Base-by-base conservation (phyloP, 2,888 invertebrate species). In the Trachelus iudaicus region DNA sequence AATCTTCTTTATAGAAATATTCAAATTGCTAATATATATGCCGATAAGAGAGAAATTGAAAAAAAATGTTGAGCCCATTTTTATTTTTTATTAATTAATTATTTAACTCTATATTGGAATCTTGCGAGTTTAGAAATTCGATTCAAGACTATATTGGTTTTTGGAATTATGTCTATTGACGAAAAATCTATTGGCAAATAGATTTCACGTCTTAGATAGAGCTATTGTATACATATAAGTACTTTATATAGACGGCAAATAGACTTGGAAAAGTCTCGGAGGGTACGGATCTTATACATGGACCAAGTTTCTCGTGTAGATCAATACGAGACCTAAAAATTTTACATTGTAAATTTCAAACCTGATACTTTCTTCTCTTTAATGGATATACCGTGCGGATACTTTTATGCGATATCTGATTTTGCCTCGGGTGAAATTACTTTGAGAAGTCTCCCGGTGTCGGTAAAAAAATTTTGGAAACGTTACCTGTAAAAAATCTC, bases 401-500 rank as follows among this genome's bases (percentile, higher is more conserved):
- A 56, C 23, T 23, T 56, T 56, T 23, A 56, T 23, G 9, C 23
- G 9, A 30, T 23, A 13, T 71, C 3, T 71, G 30, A 71, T 31
- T 30, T 71, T 23, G 56, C 56, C 56, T 56, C 23, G 56, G 56
- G 23, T 6, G 56, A 23, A 56, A 9, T 56, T 56, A 23, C 56
- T 56, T 56, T 56, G 56, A 1, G 6, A 9, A 9, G 56, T 23
- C 23, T 56, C 15, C 6, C 56, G 9, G 2, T 23, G 56, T 9
- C 23, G 15, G 6, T 56, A 56, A 23, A 33, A 69, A 34, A 13
- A 35, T 40, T n/a, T 69, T 15, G 31, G 11, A 73, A 23, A 34
- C 77, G 83, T 89, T 92, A 96, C 97, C 95, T 97, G 97, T 84
- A 99, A 93, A 92, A 99, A 99, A 92, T 99, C 98, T 81, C 98